These are phyloP conservation scores for Chloroceryle inda DNA, from an alignment of 2,797 vertebrate species.

Conservation along the genomic window DNA sequence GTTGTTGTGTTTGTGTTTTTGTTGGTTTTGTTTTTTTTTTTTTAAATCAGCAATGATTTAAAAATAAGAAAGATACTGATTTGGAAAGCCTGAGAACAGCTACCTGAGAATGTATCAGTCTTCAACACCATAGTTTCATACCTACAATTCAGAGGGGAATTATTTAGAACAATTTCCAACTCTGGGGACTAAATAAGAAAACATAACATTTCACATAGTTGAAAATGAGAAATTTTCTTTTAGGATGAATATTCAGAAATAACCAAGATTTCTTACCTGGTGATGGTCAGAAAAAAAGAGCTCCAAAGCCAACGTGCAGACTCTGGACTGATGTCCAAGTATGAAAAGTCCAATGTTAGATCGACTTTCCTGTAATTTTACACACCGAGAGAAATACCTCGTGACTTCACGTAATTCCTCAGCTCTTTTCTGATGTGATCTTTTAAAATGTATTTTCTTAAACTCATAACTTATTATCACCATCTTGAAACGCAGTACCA, in stretches of 20 bases:
- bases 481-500: fast-evolving
- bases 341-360: background rate
- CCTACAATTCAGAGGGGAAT: background rate
- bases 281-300: background rate
- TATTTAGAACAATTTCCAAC: background rate
- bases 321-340: background rate
- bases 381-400: background rate
- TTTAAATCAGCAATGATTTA: background rate
- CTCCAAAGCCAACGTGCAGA: background rate
- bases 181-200: background rate
- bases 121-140: background rate
- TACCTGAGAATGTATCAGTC: background rate
- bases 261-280: background rate
- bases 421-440: background rate
- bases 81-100: background rate
- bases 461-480: background rate
- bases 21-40: too few species aligned
- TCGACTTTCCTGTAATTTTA: background rate
- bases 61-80: background rate
- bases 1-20: background rate
- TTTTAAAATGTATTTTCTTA: background rate
- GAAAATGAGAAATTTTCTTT: background rate
- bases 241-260: background rate
- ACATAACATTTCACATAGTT: background rate
- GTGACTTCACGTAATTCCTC: background rate